Conservation (phyloP, 2,888 invertebrate genomes). For the Chelonus formosanus region DNA sequence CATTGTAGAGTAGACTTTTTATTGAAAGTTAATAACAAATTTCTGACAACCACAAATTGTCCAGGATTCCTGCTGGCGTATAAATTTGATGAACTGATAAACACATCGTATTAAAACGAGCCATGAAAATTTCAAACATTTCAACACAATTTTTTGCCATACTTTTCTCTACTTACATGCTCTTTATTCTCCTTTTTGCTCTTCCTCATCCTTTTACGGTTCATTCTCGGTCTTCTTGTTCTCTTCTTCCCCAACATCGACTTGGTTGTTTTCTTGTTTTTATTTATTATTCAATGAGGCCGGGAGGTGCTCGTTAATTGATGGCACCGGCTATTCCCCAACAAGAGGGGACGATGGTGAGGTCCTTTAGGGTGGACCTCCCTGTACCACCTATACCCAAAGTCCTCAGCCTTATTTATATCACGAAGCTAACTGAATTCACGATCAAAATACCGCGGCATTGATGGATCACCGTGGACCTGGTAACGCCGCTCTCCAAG, state of each 20-base stretch:
- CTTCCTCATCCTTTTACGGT: constrained; percentile 24
- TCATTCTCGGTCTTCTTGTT: constrained; percentile 29
- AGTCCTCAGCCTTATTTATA: constrained; percentile 58
- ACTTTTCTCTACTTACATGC: too few species aligned
- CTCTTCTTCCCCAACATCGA: constrained; percentile 37
- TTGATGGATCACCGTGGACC: constrained; percentile 57
- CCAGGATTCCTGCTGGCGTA: too few species aligned
- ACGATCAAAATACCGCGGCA: constrained; percentile 62
- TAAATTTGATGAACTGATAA: too few species aligned
- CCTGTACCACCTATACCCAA: constrained; percentile 27
- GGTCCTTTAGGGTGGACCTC: constrained; percentile 23
- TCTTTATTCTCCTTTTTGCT: neutral
- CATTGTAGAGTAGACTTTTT: too few species aligned
- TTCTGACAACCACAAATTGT: too few species aligned
- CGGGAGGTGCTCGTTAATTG: constrained; percentile 63
- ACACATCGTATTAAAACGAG: too few species aligned
- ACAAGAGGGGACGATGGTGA: constrained; percentile 14
- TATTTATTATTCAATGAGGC: constrained; percentile 61
- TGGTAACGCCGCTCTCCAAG: constrained; percentile 42
- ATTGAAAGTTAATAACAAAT: too few species aligned
- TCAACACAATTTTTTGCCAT: too few species aligned
- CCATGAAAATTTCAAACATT: too few species aligned
- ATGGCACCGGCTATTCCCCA: constrained; percentile 53
- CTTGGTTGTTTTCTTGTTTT: constrained; percentile 50
- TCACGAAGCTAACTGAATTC: constrained; percentile 57